These are phyloP conservation scores for Machimus rusticus DNA, from an alignment of 2,888 invertebrate genomes.

Conservation along the genomic window DNA sequence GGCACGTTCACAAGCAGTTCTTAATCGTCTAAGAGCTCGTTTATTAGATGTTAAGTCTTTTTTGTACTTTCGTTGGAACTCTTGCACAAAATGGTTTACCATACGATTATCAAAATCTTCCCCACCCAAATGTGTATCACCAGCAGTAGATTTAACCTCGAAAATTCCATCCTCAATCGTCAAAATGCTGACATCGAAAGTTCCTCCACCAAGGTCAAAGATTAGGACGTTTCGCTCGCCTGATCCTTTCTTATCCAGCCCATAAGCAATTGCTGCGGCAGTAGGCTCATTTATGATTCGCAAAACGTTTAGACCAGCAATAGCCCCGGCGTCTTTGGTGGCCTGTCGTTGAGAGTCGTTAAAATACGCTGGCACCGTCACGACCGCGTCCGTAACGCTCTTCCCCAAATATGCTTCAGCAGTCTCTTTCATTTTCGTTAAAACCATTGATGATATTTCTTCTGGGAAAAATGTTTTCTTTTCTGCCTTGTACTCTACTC, in stretches of 20 bases:
- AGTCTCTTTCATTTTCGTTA: conserved; percentile 92
- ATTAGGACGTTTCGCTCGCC: conserved; percentile 85
- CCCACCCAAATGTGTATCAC: conserved; percentile 93
- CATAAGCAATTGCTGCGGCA: conserved; percentile 91
- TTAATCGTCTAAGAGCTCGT: conserved; percentile 72
- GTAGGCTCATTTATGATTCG: conserved; percentile 94
- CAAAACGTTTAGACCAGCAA: conserved; percentile 88
- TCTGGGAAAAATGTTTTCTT: conserved; percentile 88
- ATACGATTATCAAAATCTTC: conserved; percentile 91
- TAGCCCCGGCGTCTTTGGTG: conserved; percentile 93
- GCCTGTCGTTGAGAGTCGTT: conserved; percentile 90
- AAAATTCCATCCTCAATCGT: conserved; percentile 94
- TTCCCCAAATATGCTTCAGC: conserved; percentile 89
- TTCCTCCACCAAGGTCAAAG: conserved; percentile 74
- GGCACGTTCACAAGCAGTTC: conserved; percentile 80
- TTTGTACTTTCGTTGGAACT: conserved; percentile 82
- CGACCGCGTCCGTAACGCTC: conserved; percentile 83
- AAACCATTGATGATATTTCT: conserved; percentile 91
- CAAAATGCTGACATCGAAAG: conserved; percentile 93
- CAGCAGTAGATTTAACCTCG: conserved; percentile 93
- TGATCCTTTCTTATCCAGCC: conserved; percentile 82
- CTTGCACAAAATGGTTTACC: conserved; percentile 85
- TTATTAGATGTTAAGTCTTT: conserved; percentile 74
- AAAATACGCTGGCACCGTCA: conserved; percentile 92
- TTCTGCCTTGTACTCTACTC: conserved; percentile 88